Base-by-base conservation (phyloP, 2,888 invertebrate genomes). In the Sinodicranocentrus sp. region DNA sequence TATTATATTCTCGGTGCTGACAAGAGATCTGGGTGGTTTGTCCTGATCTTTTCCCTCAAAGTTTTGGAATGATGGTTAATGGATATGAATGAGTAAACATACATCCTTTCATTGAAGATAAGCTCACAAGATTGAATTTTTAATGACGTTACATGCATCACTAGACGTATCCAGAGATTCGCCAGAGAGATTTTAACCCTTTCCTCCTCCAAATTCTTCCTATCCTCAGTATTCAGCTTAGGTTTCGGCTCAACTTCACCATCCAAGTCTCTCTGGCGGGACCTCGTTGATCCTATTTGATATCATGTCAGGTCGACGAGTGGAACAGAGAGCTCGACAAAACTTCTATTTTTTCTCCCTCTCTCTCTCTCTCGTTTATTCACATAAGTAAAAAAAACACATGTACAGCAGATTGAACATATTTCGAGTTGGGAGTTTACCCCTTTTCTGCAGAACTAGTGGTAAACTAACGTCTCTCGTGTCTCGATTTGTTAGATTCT, bases 71-170 rank as follows among this genome's bases (percentile, higher is more conserved):
- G 67, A 71, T 86, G 79, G 85, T 86, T 87, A 88, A 88, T 88
- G 87, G 86, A 86, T 86, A 85, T 84, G 86, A 85, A 86, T 84
- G 86, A 84, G 86, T 84, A 87, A 87, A 86, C 87, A 87, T 88
- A 85, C 84, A 84, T 85, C 84, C 80, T 88, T 87, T 86, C 84
- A 87, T 87, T 86, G 84, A 85, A 87, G 87, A 88, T 86, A 86
- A 86, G 86, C 85, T 87, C 73, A 80, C 85, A 87, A 88, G 86
- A 88, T 87, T 84, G 87, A 87, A 88, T 88, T 88, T 88, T 88
- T 88, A 88, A 88, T 88, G 87, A 87, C 82, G 87, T 88, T 86
- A 88, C 83, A 88, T 87, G 86, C 87, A 82, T 83, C 85, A 79
- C 78, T 70, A 85, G 84, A 77, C 61, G 63, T 79, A 75, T 75